Evolutionary conservation across 2,888 invertebrate genomes (phyloP), one percentile per base, ranked within the genome.

Genomic region (Catocala nupta): DNA sequence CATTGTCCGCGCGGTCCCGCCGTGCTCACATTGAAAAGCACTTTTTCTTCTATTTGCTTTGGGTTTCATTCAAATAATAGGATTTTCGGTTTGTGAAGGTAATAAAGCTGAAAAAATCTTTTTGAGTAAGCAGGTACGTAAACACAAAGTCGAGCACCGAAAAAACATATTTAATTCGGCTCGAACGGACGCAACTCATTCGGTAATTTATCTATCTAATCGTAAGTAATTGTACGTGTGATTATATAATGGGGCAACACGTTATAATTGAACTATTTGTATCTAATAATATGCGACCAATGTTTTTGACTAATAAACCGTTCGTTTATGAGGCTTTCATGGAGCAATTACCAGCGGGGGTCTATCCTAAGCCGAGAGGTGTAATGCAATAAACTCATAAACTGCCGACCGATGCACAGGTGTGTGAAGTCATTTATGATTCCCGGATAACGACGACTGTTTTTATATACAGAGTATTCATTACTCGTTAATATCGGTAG

Each of bases 361-460:
- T 86, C 87, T 85, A 82, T 86, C 82, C 84, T 80, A 82, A 84
- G 75, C 84, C 79, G 80, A 85, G 84, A 93, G 91, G 92, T 91
- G 92, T 90, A 89, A 92, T 90, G 88, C 84, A 82, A 88, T 93
- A 92, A 93, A 93, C 83, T 81, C 88, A 93, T 92, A 93, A 93
- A 92, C 87, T 84, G 84, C 80, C 80, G 81, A 70, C 73, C 83
- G 77, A 79, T 65, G 82, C 86, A 90, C 92, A 92, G 91, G 90
- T 92, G 91, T 87, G 81, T 82, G 66, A 77, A 76, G 76, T 71
- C 73, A 67, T 78, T 76, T 83, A 79, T 66, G 68, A 60, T 65
- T 70, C 66, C 67, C 51, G n/a, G 48, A 53, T 64, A 58, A n/a
- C 16, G 33, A 63, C 53, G 65, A 47, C 55, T 53, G 50, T 67